Conservation (phyloP, 2,797 vertebrate species). For the Pipistrellus pipistrellus region DNA sequence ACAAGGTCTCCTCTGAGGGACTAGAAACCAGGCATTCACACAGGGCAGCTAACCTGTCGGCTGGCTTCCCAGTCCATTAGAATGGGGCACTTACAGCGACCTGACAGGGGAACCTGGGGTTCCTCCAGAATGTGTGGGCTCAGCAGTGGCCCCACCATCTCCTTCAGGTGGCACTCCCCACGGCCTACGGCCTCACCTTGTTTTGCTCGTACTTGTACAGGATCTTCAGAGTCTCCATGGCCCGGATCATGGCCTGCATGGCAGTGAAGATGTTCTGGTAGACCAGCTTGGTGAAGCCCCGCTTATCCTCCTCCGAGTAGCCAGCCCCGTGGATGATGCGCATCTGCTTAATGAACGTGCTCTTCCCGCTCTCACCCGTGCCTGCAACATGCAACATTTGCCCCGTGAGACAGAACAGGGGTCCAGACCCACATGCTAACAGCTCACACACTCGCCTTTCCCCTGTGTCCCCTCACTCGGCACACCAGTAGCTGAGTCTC, state of each 20-base stretch:
- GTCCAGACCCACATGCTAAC: not conserved
- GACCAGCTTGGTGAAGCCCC: conserved; percentile 97
- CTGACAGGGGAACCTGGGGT: not conserved
- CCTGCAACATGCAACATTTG: conserved; percentile 85
- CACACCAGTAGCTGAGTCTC: too few relatives aligned
- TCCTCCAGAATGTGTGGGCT: not conserved
- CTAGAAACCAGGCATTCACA: not conserved
- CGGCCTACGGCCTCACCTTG: conserved; percentile 90
- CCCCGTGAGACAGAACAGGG: not conserved
- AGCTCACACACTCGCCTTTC: too few relatives aligned
- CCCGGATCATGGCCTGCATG: conserved; percentile 99
- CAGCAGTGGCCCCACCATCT: too few relatives aligned
- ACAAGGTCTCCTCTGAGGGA: not conserved
- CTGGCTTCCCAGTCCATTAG: not conserved
- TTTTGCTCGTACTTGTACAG: conserved; percentile 97
- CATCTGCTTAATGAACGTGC: conserved; percentile 99
- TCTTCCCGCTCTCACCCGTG: conserved; percentile 98
- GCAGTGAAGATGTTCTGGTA: conserved; percentile 99
- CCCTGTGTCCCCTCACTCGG: not conserved
- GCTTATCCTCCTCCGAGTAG: conserved; percentile 98
- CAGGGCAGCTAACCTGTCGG: not conserved
- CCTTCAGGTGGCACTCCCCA: accelerated
- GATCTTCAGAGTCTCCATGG: conserved; percentile 97
- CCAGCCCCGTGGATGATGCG: conserved; percentile 98
- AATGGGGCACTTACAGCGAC: not conserved